phyloP scores from a whole-genome alignment of 2,797 vertebrate genomes.

The Taeniopygia guttata region DNA sequence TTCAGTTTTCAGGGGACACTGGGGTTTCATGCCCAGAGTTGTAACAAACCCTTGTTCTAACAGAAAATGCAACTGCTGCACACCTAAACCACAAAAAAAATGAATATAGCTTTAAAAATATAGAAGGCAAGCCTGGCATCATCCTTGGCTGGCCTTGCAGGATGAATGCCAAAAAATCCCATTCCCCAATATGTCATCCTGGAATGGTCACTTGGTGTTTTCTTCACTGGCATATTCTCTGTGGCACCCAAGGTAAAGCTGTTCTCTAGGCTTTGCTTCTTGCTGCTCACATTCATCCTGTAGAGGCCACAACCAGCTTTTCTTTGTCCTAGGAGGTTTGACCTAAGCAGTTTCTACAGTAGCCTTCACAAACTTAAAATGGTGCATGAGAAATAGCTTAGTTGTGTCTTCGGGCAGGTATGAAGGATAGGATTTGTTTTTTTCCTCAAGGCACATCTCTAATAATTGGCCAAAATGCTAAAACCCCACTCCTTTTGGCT shows the following conservation, averaged over 20 bases:
- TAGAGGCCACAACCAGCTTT: not conserved
- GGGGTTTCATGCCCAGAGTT: not conserved
- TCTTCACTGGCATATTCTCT: not conserved
- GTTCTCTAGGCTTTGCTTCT: not conserved
- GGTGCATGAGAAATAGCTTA: not conserved
- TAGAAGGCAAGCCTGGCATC: not conserved
- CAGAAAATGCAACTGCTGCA: not conserved
- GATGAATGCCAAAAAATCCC: not conserved
- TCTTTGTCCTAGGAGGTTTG: not conserved
- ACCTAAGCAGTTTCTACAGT: not conserved
- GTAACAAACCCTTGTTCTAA: not conserved
- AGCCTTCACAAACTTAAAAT: not conserved
- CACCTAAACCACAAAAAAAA: not conserved
- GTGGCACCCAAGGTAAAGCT: not conserved
- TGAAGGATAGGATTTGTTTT: not conserved
- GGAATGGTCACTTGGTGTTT: not conserved
- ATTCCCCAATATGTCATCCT: not conserved
- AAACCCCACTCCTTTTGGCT: not conserved
- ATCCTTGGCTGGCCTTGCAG: not conserved
- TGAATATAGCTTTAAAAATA: not conserved
- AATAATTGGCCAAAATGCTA: not conserved
- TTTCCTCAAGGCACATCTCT: rapidly evolving
- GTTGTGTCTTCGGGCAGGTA: not conserved
- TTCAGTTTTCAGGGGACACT: not conserved
- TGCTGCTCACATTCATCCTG: not conserved